Evolutionary conservation across 2,888 invertebrate species (phyloP), one percentile per base, ranked within the genome.

Genomic region (Pyralis farinalis): DNA sequence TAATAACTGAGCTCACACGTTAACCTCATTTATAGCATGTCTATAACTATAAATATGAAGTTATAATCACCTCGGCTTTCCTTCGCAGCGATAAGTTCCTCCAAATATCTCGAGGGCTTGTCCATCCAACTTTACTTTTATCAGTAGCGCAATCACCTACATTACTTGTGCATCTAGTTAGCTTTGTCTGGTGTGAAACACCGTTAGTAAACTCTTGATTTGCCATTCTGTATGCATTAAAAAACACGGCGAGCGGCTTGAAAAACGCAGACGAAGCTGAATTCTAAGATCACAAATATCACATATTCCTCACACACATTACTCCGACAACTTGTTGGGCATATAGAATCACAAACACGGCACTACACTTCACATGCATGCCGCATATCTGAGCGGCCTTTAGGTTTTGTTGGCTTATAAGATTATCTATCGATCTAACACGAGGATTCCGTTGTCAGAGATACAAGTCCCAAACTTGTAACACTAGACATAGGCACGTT

Each of bases 91-190:
- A 88, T 49, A 88, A 73, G 52, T 88, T 88, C 53, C 88, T 76
- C 88, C 88, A 88, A 63, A 88, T 83, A 49, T 88, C 88, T 32
- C 88, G 74, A 30, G 88, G 88, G 68, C 86, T 87, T 12, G 77
- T 82, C 88, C 88, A 88, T 53, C 83, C 87, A 51, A 76, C 73
- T 71, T 87, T 88, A 49, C 77, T 51, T 71, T 84, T 88, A 67
- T 87, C 87, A 53, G 65, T 53, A 37, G 57, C 74, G 59, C 70
- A 71, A 57, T 87, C 87, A 47, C 76, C 79, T 42, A 87, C 88
- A 56, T 75, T 85, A 58, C 88, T 88, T 11, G 82, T 70, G 52
- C 87, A 86, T 65, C 88, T 77, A 44, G 71, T 59, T 53, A 88
- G 55, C 62, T 84, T 88, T 39, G 71, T 74, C 49, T 79, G 74